Base-by-base conservation (phyloP, 2,797 vertebrate species). In the Botia almorhae region DNA sequence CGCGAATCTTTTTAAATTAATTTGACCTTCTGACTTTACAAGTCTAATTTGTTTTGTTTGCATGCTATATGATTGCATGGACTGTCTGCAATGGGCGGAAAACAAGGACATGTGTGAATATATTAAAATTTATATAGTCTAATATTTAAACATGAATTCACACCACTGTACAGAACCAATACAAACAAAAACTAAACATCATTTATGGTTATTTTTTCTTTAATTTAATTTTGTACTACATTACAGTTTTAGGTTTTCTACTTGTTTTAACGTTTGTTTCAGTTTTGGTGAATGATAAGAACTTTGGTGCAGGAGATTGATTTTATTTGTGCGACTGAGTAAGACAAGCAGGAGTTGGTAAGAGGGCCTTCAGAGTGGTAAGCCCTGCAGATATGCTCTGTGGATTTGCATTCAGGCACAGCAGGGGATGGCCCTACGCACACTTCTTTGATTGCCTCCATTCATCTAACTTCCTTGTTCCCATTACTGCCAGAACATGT, bases 1-100 rank as follows among this genome's bases (percentile, higher is more conserved):
- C 82, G 69, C 67, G 8, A 11, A 46, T 46, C 69, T 82, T 61
- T n/a, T 53, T 0, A 53, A 53, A 46, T 46, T 7, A 7, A 43
- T 43, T 43, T 43, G 7, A 43, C 39, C 7, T 43, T 43, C 39
- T 43, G 4, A 33, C 33, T 3, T 33, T 7, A 14, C 23, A 61
- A 2, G 16, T 64, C 23, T 33, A 0, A n/a, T 64, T 64, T 46
- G 43, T 26, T 61, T 14, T 29, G 21, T 60, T 60, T 60, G 17
- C 21, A 46, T 10, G 10, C 4, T 26, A 13, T 12, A 23, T 58
- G 56, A 4, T 61, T 14, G 23, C 13, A 61, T 53, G 5, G 51
- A 53, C 1, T 53, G 17, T n/a, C n/a, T 4, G 4, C 16, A n/a
- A 33, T 29, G 13, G 5, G 8, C 2, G 3, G 1, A 26, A 60